Conservation (phyloP, 37 sponge, comb jelly and placozoan species). For the Petrosia ficiformis region DNA sequence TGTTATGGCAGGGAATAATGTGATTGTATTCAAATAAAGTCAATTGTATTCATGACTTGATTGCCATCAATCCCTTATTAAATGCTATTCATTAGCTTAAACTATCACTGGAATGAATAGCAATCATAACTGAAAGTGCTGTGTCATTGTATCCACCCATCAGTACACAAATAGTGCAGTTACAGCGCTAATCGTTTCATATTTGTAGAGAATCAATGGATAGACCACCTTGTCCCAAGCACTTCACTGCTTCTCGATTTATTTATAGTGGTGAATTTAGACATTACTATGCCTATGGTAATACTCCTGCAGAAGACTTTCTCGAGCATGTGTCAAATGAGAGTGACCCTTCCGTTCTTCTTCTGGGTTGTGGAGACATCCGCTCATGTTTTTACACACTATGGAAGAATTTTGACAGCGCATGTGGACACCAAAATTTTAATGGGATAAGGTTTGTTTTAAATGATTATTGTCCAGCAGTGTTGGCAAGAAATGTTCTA, state of each 20-base stretch:
- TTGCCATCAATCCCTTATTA: no score
- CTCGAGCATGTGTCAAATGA: constrained; percentile 11
- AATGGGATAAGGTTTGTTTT: constrained; percentile 30
- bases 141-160: no score
- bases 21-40: no score
- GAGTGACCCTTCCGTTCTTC: constrained; percentile 21
- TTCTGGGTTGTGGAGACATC: constrained; percentile 45
- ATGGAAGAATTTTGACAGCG: constrained; percentile 43
- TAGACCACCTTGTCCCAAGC: not conserved
- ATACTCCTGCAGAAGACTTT: constrained; percentile 39
- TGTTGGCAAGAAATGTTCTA: constrained; percentile 36
- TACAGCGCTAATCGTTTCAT: no score
- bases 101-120: no score
- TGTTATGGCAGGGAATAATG: no score
- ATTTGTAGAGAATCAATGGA: no score
- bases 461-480: constrained; percentile 40
- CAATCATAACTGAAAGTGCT: no score
- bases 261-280: not conserved
- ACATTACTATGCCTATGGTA: constrained; percentile 30
- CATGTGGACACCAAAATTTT: not conserved
- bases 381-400: constrained; percentile 44
- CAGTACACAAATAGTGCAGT: no score
- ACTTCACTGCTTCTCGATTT: constrained; percentile 2
- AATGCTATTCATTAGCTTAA: no score
- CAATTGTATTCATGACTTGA: no score